Evolutionary conservation across 2,888 invertebrate genomes (phyloP).

Genomic region (Diadegma fenestrale): DNA sequence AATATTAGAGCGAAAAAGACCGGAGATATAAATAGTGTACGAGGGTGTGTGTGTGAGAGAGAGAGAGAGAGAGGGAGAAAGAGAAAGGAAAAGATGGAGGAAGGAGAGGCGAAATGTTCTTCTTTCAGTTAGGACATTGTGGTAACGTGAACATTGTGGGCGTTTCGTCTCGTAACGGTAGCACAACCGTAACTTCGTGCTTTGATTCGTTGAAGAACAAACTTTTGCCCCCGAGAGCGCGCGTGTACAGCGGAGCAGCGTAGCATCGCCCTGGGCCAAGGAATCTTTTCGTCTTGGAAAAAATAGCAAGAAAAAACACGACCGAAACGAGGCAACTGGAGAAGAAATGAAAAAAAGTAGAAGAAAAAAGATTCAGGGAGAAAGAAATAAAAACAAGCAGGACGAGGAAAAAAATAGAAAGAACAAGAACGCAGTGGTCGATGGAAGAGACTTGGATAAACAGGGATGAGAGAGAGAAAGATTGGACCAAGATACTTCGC

Average conservation of each 20-base stretch:
- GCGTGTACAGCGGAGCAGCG: constrained; percentile 17
- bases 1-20: constrained; percentile 66
- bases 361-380: constrained; percentile 46
- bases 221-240: constrained; percentile 59
- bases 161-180: constrained; percentile 46
- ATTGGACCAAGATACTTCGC: constrained; percentile 51
- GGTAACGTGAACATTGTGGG: constrained; percentile 44
- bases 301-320: constrained; percentile 46
- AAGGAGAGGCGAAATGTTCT: constrained; percentile 40
- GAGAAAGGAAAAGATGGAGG: constrained; percentile 28
- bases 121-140: constrained; percentile 44
- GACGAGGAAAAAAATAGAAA: constrained; percentile 32
- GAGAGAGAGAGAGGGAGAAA: background rate
- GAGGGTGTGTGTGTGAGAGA: constrained; percentile 3
- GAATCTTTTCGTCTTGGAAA: constrained; percentile 38
- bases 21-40: constrained; percentile 15
- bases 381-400: constrained; percentile 21
- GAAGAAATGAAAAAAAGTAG: constrained; percentile 20
- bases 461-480: constrained; percentile 49
- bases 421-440: constrained; percentile 38
- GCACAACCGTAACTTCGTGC: constrained; percentile 67
- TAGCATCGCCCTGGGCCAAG: constrained; percentile 58
- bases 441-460: constrained; percentile 42
- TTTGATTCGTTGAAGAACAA: constrained; percentile 69
- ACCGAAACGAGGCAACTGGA: constrained; percentile 41